A percentile compares a stretch with the other conserved stretches of the same genome.
Conservation (phyloP, 2,888 invertebrate genomes). For the Ephialtes manifestator region DNA sequence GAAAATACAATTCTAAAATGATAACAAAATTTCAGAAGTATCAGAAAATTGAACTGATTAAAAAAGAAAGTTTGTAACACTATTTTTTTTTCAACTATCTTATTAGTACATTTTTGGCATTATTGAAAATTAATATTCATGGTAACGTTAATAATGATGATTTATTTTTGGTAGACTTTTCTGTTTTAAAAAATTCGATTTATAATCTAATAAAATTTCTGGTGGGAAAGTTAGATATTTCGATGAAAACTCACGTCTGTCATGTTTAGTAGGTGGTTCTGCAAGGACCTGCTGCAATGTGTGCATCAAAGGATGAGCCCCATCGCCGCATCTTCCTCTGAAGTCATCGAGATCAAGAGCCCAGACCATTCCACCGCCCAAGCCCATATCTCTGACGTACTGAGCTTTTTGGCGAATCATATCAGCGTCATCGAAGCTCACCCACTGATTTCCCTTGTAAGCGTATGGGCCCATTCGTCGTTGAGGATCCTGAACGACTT, state of each 20-base stretch:
- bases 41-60: too few relatives aligned
- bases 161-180: neutral
- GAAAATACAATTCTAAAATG: too few relatives aligned
- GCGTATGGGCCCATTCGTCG: conserved; percentile 95
- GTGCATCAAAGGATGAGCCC: conserved; percentile 92
- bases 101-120: too few relatives aligned
- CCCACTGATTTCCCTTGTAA: conserved; percentile 96
- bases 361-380: conserved; percentile 97
- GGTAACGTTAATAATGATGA: neutral
- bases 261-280: conserved; percentile 82
- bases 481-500: conserved; percentile 92
- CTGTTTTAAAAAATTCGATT: too few relatives aligned
- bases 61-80: too few relatives aligned
- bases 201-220: too few relatives aligned
- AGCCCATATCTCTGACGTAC: conserved; percentile 91
- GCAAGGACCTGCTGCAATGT: conserved; percentile 92
- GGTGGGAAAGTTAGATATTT: neutral
- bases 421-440: conserved; percentile 94
- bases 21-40: too few relatives aligned
- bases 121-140: neutral
- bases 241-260: conserved; percentile 76
- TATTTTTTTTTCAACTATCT: neutral
- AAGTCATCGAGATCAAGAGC: conserved; percentile 96
- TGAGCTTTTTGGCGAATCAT: conserved; percentile 93
- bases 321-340: conserved; percentile 91